These are phyloP conservation scores for Sylvia atricapilla DNA, from an alignment of 2,113 vertebrate species.

Conservation along the genomic window DNA sequence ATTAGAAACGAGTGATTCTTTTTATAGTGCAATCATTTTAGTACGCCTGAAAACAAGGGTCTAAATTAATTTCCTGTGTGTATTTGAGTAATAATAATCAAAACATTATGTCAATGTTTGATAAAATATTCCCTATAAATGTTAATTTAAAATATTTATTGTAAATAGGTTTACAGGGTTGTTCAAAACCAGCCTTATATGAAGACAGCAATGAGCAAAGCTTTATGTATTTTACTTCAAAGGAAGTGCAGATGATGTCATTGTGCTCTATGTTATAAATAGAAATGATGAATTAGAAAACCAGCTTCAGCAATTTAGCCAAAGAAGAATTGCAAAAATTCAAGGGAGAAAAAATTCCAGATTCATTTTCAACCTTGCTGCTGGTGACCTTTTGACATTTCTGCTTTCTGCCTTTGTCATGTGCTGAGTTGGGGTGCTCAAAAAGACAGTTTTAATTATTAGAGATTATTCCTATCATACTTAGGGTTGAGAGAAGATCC, in stretches of 20 bases:
- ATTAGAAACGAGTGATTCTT: not conserved
- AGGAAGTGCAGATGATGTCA: not conserved
- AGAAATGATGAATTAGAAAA: not conserved
- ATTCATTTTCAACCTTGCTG: not conserved
- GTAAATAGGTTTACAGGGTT: not conserved
- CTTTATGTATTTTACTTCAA: not conserved
- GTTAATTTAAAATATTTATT: not conserved
- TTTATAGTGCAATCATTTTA: not conserved
- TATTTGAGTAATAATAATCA: not conserved
- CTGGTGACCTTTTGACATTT: not conserved
- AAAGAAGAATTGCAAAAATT: not conserved
- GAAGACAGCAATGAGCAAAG: not conserved
- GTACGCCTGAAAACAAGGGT: not conserved
- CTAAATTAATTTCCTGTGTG: not conserved
- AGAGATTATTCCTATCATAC: not conserved
- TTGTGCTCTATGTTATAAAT: not conserved
- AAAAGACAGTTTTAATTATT: not conserved
- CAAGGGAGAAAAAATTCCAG: not conserved
- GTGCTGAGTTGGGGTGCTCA: not conserved
- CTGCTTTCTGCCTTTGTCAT: not conserved
- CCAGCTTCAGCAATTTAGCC: not conserved
- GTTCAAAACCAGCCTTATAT: not conserved
- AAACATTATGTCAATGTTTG: not conserved
- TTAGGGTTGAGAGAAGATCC: not conserved
- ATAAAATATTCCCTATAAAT: not conserved